These are phyloP conservation scores for Meandrina meandrites DNA, from an alignment of 92 coral and sea anemone genomes.

Conservation along the genomic window DNA sequence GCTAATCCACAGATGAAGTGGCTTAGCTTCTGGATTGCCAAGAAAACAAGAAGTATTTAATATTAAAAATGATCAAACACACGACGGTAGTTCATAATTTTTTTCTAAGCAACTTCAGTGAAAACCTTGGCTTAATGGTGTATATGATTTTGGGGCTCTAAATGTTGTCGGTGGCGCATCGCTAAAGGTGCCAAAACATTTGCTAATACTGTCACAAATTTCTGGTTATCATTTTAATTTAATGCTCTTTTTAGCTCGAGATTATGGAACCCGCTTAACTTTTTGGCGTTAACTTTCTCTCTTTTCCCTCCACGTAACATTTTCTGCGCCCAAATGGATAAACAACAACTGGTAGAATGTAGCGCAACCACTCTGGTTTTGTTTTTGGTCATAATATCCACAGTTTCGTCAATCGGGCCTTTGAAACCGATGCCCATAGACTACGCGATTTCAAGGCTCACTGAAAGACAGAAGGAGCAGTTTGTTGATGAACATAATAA, in stretches of 20 bases:
- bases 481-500: conserved; percentile 45
- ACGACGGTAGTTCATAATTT: not conserved
- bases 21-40: not conserved
- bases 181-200: conserved; percentile 19
- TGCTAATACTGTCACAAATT: conserved; percentile 32
- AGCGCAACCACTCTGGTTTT: not conserved
- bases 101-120: not conserved
- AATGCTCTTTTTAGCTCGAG: not conserved
- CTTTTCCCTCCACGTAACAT: not conserved
- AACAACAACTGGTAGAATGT: not conserved
- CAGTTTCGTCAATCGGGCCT: conserved; percentile 23
- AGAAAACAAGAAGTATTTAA: not conserved
- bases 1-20: not conserved
- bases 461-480: conserved; percentile 23
- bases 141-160: not conserved
- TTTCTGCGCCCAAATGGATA: conserved; percentile 12
- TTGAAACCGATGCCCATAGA: conserved; percentile 28
- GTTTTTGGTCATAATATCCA: not conserved
- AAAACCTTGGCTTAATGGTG: not conserved
- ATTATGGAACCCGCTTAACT: conserved; percentile 12
- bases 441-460: conserved; percentile 24
- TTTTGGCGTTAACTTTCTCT: not conserved
- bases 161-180: conserved; percentile 10
- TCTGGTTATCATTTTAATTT: conserved; percentile 19
- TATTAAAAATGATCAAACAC: not conserved